Conservation (phyloP, 1,140 invertebrate genomes). For the Atta cephalotes region DNA sequence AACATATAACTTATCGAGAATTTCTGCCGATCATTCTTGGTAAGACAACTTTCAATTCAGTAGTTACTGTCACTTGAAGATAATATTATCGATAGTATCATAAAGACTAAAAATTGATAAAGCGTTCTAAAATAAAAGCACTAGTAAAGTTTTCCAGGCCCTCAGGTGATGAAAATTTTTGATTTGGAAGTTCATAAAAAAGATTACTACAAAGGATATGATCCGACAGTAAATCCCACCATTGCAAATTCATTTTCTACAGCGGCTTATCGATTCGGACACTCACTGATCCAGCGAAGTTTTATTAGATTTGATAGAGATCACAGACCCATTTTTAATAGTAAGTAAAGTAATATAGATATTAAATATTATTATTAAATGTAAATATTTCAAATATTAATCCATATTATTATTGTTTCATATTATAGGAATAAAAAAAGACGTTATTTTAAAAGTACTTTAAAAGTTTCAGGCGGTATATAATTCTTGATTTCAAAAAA, state of each 20-base stretch:
- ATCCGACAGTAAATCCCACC: slow-evolving; percentile 93
- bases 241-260: slow-evolving; percentile 97
- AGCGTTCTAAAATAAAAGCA: neutral
- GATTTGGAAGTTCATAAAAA: slow-evolving; percentile 89
- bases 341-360: slow-evolving; percentile 81
- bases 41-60: slow-evolving; percentile 68
- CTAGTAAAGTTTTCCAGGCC: slow-evolving; percentile 82
- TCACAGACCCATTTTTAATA: slow-evolving; percentile 89
- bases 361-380: neutral
- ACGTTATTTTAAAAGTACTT: neutral
- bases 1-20: slow-evolving; percentile 96
- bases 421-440: neutral
- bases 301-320: slow-evolving; percentile 89
- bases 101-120: neutral
- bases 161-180: slow-evolving; percentile 91
- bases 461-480: neutral
- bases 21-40: slow-evolving; percentile 95
- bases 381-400: neutral
- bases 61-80: neutral
- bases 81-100: neutral
- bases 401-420: neutral
- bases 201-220: slow-evolving; percentile 91
- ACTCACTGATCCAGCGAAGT: slow-evolving; percentile 95
- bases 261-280: slow-evolving; percentile 98
- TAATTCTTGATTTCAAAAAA: too few relatives aligned